Conservation (phyloP, 2,113 vertebrate species). For the Cyphomyrus discorhynchus region DNA sequence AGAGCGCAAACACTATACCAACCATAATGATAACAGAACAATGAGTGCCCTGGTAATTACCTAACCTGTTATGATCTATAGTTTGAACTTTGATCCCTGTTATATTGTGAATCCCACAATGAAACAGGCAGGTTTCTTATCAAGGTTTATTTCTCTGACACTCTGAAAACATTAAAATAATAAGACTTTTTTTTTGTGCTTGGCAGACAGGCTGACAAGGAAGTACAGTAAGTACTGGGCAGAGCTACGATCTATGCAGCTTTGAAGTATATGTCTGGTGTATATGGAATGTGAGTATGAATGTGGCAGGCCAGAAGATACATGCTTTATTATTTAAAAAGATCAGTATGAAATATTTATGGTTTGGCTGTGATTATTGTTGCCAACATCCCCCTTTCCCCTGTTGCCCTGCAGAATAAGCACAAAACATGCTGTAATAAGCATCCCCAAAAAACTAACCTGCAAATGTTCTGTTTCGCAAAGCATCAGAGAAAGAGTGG, state of each 20-base stretch:
- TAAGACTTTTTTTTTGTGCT: not conserved
- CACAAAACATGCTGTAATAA: not conserved
- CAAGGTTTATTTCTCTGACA: not conserved
- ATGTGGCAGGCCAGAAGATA: not conserved
- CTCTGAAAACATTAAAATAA: not conserved
- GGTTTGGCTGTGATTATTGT: not conserved
- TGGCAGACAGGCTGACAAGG: not conserved
- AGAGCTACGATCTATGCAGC: not conserved
- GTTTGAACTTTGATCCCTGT: not conserved
- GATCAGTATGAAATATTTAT: not conserved
- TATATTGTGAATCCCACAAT: not conserved
- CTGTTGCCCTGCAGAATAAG: not conserved
- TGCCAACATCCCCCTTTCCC: not conserved
- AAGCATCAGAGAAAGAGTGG: not conserved
- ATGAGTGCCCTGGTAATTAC: not conserved
- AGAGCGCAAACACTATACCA: not conserved
- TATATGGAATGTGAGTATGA: not conserved
- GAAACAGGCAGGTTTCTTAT: not conserved
- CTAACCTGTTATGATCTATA: not conserved
- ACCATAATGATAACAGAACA: not conserved
- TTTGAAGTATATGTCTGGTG: not conserved
- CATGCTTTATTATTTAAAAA: not conserved
- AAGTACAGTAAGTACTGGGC: not conserved
- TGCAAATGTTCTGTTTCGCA: not conserved
- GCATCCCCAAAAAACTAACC: not conserved